phyloP scores from a whole-genome alignment of 2,797 vertebrate genomes.

The Nothura maculosa region DNA sequence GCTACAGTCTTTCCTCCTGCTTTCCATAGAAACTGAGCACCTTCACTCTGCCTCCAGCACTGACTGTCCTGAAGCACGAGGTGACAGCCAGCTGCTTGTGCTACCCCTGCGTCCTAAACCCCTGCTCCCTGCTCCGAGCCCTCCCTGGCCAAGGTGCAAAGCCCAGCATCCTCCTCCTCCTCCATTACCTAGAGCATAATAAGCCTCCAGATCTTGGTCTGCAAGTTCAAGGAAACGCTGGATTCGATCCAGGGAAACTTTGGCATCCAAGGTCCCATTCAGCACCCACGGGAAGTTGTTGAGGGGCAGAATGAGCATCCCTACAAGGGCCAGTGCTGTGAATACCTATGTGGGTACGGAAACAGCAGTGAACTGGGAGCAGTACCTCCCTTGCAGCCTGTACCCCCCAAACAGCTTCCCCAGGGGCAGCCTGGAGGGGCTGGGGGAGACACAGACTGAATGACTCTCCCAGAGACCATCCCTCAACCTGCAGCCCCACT shows the following conservation, averaged over 20 bases:
- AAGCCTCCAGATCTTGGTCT: constrained; percentile 87
- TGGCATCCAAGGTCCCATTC: constrained; percentile 92
- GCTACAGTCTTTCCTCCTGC: background rate
- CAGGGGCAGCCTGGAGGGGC: background rate
- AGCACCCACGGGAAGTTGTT: constrained; percentile 97
- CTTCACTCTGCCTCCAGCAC: background rate
- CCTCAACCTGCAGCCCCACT: background rate
- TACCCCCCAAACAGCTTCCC: background rate
- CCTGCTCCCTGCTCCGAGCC: background rate
- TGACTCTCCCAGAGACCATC: background rate
- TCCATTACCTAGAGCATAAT: constrained; percentile 88
- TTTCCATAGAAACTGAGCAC: background rate
- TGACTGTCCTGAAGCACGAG: rapidly evolving
- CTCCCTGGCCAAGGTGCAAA: background rate
- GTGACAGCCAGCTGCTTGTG: background rate
- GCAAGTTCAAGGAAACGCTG: constrained; percentile 89
- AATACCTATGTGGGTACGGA: constrained; percentile 86
- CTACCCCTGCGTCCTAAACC: background rate
- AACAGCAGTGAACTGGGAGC: background rate
- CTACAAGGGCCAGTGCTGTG: constrained; percentile 93
- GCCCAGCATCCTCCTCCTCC: background rate
- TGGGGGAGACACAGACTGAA: background rate
- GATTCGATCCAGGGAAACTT: constrained; percentile 94
- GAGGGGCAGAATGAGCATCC: constrained; percentile 94
- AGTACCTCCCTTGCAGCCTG: background rate